These are phyloP conservation scores for Sarcophilus harrisii DNA, from an alignment of 2,797 vertebrate genomes.

Conservation along the genomic window DNA sequence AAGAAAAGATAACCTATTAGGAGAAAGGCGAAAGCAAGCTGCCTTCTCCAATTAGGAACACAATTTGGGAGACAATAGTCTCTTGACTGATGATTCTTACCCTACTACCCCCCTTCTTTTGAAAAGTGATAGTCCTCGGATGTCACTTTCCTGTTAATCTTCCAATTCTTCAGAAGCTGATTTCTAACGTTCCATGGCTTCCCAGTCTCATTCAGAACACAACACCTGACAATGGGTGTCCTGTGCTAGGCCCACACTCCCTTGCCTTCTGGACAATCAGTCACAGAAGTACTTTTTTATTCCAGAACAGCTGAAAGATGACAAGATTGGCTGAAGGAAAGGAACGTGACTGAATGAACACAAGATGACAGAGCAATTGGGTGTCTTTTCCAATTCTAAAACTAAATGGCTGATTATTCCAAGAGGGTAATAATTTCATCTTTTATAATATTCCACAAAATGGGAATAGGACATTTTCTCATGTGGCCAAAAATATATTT, in stretches of 20 bases:
- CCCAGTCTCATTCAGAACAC: constrained; percentile 55
- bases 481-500: not conserved
- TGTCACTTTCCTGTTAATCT: constrained; percentile 54
- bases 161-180: constrained; percentile 54
- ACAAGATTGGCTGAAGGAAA: constrained; percentile 26
- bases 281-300: constrained; percentile 21
- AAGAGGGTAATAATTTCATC: not conserved
- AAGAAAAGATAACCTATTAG: constrained; percentile 68
- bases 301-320: constrained; percentile 28
- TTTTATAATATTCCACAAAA: not conserved
- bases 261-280: constrained; percentile 6
- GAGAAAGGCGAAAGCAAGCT: constrained; percentile 75
- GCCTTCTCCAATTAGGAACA: constrained; percentile 73
- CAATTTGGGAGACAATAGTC: constrained; percentile 64
- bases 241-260: not conserved
- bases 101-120: constrained; percentile 20
- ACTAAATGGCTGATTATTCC: not conserved
- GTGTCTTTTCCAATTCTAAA: not conserved
- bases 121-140: constrained; percentile 62
- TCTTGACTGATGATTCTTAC: constrained; percentile 54
- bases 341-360: not conserved
- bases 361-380: not conserved
- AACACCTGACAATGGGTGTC: constrained; percentile 21
- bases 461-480: not conserved
- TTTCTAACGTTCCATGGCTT: constrained; percentile 56